Evolutionary conservation across 2,888 invertebrate genomes (phyloP), one percentile per base, ranked within the genome.

Genomic region (Aphodius granarius): DNA sequence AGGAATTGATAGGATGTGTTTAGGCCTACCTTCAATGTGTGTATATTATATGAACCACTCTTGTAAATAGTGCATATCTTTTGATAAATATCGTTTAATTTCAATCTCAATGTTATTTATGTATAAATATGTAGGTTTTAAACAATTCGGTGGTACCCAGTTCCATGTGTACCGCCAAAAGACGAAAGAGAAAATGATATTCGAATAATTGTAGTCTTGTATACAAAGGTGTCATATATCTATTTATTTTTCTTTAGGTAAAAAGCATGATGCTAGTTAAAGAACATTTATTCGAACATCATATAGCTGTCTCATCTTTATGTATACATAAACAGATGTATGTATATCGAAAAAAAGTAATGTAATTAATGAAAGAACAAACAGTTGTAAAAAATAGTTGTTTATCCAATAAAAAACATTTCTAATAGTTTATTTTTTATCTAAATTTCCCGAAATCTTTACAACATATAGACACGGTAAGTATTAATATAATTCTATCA

Each of bases 21-120:
- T 75, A 75, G 79, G 78, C 78, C 78, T 79, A 79, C 78, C 79
- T 79, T 79, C 23, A 65, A 77, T 73, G 63, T 71, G 74, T 73
- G 71, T 78, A 76, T 78, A 78, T 78, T 74, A 77, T 76, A 76
- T 76, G 43, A 80, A 76, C 73, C 23, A 20, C 74, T 78, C 76
- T 76, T 80, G 80, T 80, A 79, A 75, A 79, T 80, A 79, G 72
- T 75, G 78, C 71, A 78, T 79, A 78, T 79, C 79, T 79, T 79
- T 79, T 79, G 78, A 79, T 79, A 79, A 74, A 76, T 74, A 66
- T 70, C 63, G 74, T 76, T 76, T 75, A 72, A 72, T 75, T 75
- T 72, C 20, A 68, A 68, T 68, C 68, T 68, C 68, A 68, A 68
- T 68, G 68, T 68, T 68, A 68, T 68, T 68, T 68, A 68, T 68